Evolutionary conservation across 2,113 vertebrate species (phyloP).

Genomic region (Balaeniceps rex): DNA sequence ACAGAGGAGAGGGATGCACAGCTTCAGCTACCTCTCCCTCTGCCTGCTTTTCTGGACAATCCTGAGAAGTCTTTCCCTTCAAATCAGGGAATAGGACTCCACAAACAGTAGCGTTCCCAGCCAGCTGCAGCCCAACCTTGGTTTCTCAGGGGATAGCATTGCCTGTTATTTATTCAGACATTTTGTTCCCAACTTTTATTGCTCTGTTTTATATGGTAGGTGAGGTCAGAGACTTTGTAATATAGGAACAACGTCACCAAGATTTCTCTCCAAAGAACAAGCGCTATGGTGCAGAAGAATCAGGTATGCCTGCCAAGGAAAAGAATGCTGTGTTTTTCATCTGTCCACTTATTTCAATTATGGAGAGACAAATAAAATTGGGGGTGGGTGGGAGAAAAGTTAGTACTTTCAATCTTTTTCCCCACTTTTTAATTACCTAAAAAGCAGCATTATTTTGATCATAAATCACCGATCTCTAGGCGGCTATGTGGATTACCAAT

Average conservation of each 20-base stretch:
- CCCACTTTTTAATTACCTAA: neutral
- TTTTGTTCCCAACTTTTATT: slow-evolving; percentile 64
- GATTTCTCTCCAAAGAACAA: neutral
- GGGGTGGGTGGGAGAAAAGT: neutral
- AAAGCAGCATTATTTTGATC: neutral
- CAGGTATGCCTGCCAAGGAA: neutral
- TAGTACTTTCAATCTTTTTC: neutral
- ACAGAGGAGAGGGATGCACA: neutral
- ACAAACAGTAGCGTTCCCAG: neutral
- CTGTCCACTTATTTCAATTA: neutral
- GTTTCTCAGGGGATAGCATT: slow-evolving; percentile 25
- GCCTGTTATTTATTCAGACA: slow-evolving; percentile 44
- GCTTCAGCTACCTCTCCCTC: neutral
- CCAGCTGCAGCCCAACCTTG: neutral
- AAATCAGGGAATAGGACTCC: neutral
- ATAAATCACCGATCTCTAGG: neutral
- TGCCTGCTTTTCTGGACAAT: neutral
- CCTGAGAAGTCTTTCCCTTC: neutral
- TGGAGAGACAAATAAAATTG: neutral
- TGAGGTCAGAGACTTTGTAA: slow-evolving; percentile 30
- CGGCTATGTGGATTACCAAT: neutral
- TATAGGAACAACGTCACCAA: neutral
- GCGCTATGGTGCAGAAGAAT: neutral
- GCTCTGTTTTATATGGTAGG: slow-evolving; percentile 55
- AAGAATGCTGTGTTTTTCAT: neutral